Evolutionary conservation across 2,113 vertebrate genomes (phyloP).

Genomic region (Pelecanoides urinatrix): DNA sequence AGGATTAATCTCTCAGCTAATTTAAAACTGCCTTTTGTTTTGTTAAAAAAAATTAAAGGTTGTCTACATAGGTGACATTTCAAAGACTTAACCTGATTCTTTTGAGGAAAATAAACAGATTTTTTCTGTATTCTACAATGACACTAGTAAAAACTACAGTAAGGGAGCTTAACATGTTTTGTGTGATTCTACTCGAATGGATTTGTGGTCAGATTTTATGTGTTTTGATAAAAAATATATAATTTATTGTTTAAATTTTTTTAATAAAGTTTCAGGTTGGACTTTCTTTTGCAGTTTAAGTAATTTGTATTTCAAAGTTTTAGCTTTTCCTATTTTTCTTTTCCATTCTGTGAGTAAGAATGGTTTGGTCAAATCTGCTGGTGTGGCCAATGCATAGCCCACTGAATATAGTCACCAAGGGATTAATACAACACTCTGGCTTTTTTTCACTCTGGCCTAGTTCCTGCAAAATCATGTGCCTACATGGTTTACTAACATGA

Average conservation of each 20-base stretch:
- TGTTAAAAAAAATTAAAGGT: conserved; percentile 36
- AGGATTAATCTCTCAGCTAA: conserved; percentile 42
- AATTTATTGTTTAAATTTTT: background rate
- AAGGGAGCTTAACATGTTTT: background rate
- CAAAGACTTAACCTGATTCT: background rate
- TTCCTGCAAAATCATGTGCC: conserved; percentile 23
- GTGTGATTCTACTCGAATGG: background rate
- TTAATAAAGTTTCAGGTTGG: background rate
- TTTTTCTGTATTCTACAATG: background rate
- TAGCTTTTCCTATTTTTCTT: background rate
- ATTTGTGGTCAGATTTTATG: background rate
- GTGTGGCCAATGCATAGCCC: background rate
- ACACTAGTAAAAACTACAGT: background rate
- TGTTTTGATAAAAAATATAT: background rate
- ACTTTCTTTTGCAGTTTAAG: background rate
- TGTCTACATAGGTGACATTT: conserved; percentile 18
- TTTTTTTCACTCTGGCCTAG: background rate
- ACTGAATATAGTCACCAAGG: background rate
- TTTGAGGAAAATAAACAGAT: background rate
- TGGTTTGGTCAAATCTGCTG: background rate
- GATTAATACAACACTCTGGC: background rate
- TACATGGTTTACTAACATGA: background rate
- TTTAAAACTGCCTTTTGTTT: conserved; percentile 18
- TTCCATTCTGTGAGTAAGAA: background rate
- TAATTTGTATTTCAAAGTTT: background rate